These are phyloP conservation scores for Caenorhabditis auriculariae DNA, from an alignment of 2,888 invertebrate genomes.

Conservation along the genomic window DNA sequence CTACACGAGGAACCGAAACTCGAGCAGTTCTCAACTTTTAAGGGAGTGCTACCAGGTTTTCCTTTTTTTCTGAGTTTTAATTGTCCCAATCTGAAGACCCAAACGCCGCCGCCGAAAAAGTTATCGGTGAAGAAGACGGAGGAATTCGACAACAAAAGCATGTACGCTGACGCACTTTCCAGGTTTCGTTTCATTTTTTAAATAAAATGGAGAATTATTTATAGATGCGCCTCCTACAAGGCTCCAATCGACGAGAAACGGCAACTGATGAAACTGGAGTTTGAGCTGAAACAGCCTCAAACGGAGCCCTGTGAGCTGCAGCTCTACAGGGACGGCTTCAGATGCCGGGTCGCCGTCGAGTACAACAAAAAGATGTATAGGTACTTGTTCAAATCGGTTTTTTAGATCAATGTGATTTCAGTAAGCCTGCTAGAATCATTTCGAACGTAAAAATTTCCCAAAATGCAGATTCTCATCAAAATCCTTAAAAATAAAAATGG, in stretches of 20 bases:
- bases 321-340: slow-evolving; percentile 21
- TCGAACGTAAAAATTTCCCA: too few species aligned
- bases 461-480: too few species aligned
- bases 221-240: slow-evolving; percentile 23
- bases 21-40: too few species aligned
- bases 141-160: slow-evolving; percentile 25
- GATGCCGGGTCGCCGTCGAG: slow-evolving; percentile 31
- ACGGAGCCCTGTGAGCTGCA: slow-evolving; percentile 24
- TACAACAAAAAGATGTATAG: slow-evolving; percentile 29
- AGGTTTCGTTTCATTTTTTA: slow-evolving; percentile 14
- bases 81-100: too few species aligned
- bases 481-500: too few species aligned
- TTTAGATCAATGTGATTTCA: background rate
- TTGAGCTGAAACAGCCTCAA: slow-evolving; percentile 21
- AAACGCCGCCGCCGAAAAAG: too few species aligned
- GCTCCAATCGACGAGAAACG: slow-evolving; percentile 22
- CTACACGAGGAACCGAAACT: too few species aligned
- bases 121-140: too few species aligned
- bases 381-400: background rate
- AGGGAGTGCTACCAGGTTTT: too few species aligned
- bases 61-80: too few species aligned
- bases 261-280: slow-evolving; percentile 28
- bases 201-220: background rate
- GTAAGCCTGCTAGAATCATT: too few species aligned
- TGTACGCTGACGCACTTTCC: slow-evolving; percentile 22